phyloP scores from a whole-genome alignment of 1,140 invertebrate genomes.

The Octopus bimaculoides region DNA sequence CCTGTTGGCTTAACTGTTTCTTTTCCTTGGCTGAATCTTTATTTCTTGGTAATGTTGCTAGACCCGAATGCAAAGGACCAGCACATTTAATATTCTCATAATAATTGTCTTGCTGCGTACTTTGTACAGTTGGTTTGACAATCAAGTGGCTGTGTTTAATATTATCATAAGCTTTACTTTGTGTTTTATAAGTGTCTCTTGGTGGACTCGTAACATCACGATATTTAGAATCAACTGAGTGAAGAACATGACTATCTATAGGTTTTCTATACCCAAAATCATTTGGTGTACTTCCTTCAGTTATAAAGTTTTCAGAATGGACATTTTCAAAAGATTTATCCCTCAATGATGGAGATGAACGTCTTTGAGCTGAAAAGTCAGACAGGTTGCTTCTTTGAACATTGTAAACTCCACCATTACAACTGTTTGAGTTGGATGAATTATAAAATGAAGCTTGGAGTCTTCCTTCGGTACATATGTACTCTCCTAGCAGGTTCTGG shows the following conservation, averaged over 20 bases:
- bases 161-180: background rate
- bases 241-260: no score
- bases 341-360: no score
- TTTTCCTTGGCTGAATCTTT: constrained; percentile 30
- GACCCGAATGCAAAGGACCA: constrained; percentile 43
- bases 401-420: background rate
- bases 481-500: constrained; percentile 6
- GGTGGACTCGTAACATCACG: background rate
- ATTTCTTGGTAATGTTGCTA: constrained; percentile 47
- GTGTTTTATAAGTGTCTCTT: background rate
- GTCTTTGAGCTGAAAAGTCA: no score
- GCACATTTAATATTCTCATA: constrained; percentile 37
- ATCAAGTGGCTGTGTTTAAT: constrained; percentile 29
- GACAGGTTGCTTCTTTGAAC: background rate
- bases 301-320: background rate
- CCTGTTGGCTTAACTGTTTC: no score
- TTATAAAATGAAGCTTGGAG: background rate
- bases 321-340: no score
- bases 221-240: no score
- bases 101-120: constrained; percentile 22
- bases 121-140: constrained; percentile 33
- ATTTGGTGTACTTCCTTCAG: background rate
- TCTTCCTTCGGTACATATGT: background rate
- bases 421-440: background rate
- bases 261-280: no score